Evolutionary conservation across 2,113 vertebrate species (phyloP).

Genomic region (Pelmatolapia mariae): DNA sequence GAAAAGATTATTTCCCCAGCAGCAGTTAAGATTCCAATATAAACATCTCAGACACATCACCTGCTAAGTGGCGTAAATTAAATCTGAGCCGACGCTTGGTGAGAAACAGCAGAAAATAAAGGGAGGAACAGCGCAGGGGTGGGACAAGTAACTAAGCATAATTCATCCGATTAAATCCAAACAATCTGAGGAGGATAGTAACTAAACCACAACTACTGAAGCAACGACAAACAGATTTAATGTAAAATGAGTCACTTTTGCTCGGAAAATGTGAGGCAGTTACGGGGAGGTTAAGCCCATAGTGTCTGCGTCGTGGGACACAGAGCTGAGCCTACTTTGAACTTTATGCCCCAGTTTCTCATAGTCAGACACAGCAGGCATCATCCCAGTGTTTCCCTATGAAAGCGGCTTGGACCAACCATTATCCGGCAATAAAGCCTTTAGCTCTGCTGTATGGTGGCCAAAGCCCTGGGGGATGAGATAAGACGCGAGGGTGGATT

Average conservation of each 20-base stretch:
- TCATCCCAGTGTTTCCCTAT: constrained; percentile 27
- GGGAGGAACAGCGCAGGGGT: not conserved
- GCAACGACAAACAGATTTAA: constrained; percentile 1
- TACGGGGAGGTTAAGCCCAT: not conserved
- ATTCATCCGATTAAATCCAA: not conserved
- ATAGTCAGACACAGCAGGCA: constrained; percentile 20
- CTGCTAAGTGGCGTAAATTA: constrained; percentile 4
- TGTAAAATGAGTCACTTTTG: not conserved
- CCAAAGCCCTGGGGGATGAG: constrained; percentile 31
- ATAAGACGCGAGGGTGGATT: constrained; percentile 52
- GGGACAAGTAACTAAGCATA: not conserved
- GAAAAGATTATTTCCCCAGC: not conserved
- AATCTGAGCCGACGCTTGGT: not conserved
- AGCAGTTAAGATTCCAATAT: not conserved
- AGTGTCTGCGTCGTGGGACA: not conserved
- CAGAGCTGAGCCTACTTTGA: constrained; percentile 32
- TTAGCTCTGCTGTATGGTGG: constrained; percentile 34
- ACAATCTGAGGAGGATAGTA: not conserved
- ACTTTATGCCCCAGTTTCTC: constrained; percentile 43
- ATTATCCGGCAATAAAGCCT: constrained; percentile 45
- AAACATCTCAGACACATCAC: constrained; percentile 1
- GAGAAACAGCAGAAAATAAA: not conserved
- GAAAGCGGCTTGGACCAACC: constrained; percentile 34
- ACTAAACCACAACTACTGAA: not conserved
- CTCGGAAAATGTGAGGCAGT: constrained; percentile 13